phyloP scores from a whole-genome alignment of 2,113 vertebrate species.

The Mesocricetus auratus region DNA sequence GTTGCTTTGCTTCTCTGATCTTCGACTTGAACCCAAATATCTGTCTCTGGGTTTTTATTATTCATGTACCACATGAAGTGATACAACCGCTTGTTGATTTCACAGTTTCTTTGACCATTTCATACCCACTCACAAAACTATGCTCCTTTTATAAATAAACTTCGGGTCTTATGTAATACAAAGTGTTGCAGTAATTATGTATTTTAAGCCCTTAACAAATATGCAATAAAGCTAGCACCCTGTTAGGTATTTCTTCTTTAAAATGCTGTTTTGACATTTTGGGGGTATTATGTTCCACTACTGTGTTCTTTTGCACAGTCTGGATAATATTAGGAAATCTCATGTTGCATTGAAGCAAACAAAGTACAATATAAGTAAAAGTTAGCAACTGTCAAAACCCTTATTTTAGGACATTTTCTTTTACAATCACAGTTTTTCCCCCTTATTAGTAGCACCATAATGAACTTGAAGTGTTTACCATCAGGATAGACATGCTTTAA shows the following conservation, averaged over 20 bases:
- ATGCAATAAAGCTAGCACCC: not conserved
- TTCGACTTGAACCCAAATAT: too few species aligned
- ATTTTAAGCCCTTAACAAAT: slow-evolving; percentile 12
- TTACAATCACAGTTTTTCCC: not conserved
- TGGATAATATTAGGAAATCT: slow-evolving; percentile 14
- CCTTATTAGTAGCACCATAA: not conserved
- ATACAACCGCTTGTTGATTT: not conserved
- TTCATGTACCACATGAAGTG: not conserved
- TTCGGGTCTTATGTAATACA: not conserved
- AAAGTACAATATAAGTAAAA: slow-evolving; percentile 24
- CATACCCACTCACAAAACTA: not conserved
- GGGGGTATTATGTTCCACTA: not conserved
- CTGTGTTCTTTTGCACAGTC: not conserved
- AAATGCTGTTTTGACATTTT: not conserved
- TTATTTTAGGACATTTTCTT: slow-evolving; percentile 26
- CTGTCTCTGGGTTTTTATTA: too few species aligned
- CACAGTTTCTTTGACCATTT: not conserved
- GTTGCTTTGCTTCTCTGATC: too few species aligned
- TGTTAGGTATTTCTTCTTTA: not conserved
- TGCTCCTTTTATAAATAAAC: not conserved
- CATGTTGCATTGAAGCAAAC: not conserved
- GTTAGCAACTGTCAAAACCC: not conserved
- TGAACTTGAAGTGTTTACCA: not conserved
- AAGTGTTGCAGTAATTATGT: not conserved
- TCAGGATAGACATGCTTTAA: not conserved